Percentiles rank a stretch among this genome's conserved stretches.
Conservation (phyloP, 2,113 vertebrate species). For the Ciconia maguari region DNA sequence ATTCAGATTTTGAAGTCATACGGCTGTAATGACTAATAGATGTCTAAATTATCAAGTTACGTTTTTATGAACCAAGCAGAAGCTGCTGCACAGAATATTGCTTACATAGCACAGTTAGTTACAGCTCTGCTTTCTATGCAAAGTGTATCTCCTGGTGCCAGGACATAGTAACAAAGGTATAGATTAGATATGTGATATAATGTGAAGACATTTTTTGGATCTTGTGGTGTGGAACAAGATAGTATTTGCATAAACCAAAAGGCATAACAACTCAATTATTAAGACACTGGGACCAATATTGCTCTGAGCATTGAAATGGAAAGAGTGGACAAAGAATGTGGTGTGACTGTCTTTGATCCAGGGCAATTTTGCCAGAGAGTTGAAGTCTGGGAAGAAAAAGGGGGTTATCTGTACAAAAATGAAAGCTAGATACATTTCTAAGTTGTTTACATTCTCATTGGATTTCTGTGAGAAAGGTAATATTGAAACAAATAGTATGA, state of each 20-base stretch:
- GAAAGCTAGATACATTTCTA: background rate
- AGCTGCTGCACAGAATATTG: background rate
- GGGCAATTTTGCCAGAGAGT: background rate
- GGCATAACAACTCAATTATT: background rate
- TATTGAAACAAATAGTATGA: background rate
- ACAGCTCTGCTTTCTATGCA: background rate
- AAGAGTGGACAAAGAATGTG: background rate
- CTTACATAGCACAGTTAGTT: background rate
- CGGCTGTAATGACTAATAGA: background rate
- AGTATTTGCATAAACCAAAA: background rate
- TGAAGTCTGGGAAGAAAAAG: background rate
- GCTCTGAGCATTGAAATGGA: background rate
- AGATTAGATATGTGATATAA: background rate
- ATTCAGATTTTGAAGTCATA: background rate
- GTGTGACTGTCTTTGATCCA: background rate
- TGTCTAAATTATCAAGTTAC: background rate
- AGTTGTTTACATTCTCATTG: background rate
- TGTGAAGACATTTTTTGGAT: background rate
- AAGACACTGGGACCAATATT: background rate
- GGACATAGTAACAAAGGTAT: background rate
- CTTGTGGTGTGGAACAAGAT: fast-evolving
- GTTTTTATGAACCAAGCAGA: background rate
- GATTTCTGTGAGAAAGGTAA: background rate
- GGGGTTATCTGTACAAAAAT: background rate
- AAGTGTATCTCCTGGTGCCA: background rate